These are phyloP conservation scores for Ceyx cyanopectus DNA, from an alignment of 2,113 vertebrate species.

Conservation along the genomic window DNA sequence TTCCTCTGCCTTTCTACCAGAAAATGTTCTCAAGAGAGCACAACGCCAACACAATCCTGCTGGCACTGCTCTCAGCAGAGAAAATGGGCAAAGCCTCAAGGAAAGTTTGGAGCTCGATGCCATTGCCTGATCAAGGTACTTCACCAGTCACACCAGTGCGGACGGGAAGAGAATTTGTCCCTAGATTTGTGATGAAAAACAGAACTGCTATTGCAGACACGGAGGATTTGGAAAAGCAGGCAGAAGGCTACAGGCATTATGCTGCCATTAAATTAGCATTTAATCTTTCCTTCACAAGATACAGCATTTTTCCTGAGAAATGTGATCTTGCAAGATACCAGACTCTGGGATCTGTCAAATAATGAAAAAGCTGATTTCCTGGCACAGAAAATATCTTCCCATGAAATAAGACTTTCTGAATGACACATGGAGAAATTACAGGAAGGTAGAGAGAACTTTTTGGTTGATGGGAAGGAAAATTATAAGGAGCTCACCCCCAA, in stretches of 20 bases:
- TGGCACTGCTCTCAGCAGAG: not conserved
- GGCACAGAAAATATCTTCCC: not conserved
- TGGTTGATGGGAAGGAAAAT: not conserved
- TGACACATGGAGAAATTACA: not conserved
- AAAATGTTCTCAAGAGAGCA: conserved; percentile 68
- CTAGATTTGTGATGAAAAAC: not conserved
- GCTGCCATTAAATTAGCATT: conserved; percentile 8
- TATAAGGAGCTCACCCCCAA: not conserved
- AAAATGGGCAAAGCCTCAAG: not conserved
- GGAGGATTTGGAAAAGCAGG: not conserved
- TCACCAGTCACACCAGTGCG: not conserved
- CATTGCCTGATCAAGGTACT: not conserved
- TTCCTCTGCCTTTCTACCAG: conserved; percentile 54
- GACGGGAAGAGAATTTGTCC: not conserved
- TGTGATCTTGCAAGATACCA: conserved; percentile 45
- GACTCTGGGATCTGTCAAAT: conserved; percentile 26
- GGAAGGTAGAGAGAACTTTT: not conserved
- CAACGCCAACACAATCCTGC: conserved; percentile 45
- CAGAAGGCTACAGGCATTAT: not conserved
- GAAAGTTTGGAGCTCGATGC: not conserved
- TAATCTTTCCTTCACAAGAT: conserved; percentile 48
- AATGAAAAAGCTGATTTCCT: conserved; percentile 41
- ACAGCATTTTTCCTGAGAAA: conserved; percentile 13
- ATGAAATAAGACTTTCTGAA: conserved; percentile 10
- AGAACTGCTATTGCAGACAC: not conserved